Conservation (phyloP, 2,888 invertebrate species). For the Azorinus chamasolen region DNA sequence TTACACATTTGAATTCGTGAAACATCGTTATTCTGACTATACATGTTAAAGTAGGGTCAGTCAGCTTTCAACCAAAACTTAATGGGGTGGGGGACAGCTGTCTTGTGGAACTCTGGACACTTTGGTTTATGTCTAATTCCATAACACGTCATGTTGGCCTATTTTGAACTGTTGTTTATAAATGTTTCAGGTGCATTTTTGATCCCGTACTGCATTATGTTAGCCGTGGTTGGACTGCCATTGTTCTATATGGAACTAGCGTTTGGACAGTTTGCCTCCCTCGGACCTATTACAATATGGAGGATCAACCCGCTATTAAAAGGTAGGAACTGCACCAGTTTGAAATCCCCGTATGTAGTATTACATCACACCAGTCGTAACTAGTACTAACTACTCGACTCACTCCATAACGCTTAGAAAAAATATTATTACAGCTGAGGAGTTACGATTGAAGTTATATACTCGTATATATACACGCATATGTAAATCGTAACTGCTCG, state of each 20-base stretch:
- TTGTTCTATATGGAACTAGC: constrained; percentile 84
- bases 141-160: too few species aligned
- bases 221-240: constrained; percentile 82
- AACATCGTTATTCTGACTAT: neutral
- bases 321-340: constrained; percentile 74
- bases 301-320: constrained; percentile 84
- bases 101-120: too few species aligned
- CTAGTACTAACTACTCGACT: too few species aligned
- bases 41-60: neutral
- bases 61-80: neutral
- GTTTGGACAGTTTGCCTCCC: constrained; percentile 84
- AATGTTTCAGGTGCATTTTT: constrained; percentile 82
- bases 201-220: constrained; percentile 83
- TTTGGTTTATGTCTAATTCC: too few species aligned
- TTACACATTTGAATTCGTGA: too few species aligned
- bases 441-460: too few species aligned
- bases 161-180: neutral
- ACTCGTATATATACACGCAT: too few species aligned
- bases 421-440: too few species aligned
- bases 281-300: constrained; percentile 85
- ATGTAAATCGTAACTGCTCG: too few species aligned
- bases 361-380: too few species aligned
- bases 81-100: neutral
- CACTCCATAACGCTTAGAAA: too few species aligned
- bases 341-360: too few species aligned